These are phyloP conservation scores for Ladona fulva DNA, from an alignment of 1,140 invertebrate genomes.

Conservation along the genomic window DNA sequence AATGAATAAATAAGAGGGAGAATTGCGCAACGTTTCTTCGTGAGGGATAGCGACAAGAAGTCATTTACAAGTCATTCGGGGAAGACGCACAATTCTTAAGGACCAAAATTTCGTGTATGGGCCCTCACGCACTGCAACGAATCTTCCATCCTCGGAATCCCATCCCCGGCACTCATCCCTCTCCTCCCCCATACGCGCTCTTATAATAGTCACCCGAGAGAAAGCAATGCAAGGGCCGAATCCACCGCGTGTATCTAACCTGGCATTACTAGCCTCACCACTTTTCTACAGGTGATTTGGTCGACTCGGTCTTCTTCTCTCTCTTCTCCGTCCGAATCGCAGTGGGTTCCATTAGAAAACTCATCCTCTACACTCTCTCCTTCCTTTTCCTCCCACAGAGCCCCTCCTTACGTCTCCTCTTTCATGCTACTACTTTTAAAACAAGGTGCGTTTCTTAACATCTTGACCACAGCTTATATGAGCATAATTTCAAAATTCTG, in stretches of 20 bases:
- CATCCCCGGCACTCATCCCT: neutral
- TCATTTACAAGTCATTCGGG: too few relatives aligned
- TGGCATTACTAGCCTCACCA: neutral
- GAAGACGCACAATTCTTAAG: too few relatives aligned
- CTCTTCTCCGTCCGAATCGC: neutral
- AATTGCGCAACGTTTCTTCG: too few relatives aligned
- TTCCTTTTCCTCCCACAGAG: neutral
- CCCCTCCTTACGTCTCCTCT: neutral
- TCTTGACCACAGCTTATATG: too few relatives aligned
- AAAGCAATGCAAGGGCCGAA: neutral
- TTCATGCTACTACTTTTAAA: too few relatives aligned
- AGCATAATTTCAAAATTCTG: too few relatives aligned
- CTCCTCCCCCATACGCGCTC: neutral
- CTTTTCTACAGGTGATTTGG: slow-evolving; percentile 5
- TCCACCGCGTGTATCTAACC: neutral
- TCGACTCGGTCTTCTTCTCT: too few relatives aligned
- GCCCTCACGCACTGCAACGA: too few relatives aligned
- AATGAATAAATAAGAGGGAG: too few relatives aligned
- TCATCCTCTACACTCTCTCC: neutral
- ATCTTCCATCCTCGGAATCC: neutral
- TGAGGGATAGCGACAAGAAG: too few relatives aligned
- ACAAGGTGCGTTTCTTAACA: too few relatives aligned
- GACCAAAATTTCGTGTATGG: too few relatives aligned
- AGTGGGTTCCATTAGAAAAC: neutral
- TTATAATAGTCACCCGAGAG: neutral